Percentiles rank a stretch among this genome's conserved stretches.
Evolutionary conservation across 35 echinoderm and acorn worm genomes (phyloP).

Genomic region (Patiria miniata): DNA sequence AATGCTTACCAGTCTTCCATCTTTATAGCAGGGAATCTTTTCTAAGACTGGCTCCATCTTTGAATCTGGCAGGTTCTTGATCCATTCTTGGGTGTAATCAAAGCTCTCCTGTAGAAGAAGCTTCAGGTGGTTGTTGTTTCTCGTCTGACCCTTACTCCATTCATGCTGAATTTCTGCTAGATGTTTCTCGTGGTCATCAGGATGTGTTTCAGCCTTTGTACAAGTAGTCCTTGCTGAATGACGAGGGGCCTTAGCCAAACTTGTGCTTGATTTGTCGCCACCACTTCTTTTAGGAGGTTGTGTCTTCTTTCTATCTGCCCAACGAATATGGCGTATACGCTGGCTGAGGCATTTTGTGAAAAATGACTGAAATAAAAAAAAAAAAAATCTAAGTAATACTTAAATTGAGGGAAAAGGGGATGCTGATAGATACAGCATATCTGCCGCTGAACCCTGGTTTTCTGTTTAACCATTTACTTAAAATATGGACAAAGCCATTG

Average conservation of each 20-base stretch:
- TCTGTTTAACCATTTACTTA: too few species aligned
- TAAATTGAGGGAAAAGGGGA: too few species aligned
- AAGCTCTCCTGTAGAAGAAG: neutral
- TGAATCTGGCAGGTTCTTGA: neutral
- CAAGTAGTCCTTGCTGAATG: neutral
- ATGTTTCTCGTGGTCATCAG: neutral
- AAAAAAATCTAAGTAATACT: neutral
- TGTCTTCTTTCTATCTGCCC: neutral
- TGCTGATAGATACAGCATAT: too few species aligned
- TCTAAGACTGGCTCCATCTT: conserved; percentile 4
- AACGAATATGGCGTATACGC: neutral
- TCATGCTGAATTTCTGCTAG: neutral
- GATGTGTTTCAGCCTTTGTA: neutral
- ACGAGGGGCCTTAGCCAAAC: neutral
- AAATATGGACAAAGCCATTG: too few species aligned
- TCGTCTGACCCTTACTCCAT: neutral
- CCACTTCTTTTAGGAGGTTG: neutral
- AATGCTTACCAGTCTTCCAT: neutral
- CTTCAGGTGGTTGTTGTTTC: neutral
- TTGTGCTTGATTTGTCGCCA: neutral
- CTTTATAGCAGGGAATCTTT: neutral
- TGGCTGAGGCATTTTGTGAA: conserved; percentile 6
- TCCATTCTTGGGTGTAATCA: neutral
- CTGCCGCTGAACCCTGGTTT: too few species aligned
- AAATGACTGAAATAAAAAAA: neutral